These are phyloP conservation scores for Alsophila aescularia DNA, from an alignment of 2,888 invertebrate genomes.

Conservation along the genomic window DNA sequence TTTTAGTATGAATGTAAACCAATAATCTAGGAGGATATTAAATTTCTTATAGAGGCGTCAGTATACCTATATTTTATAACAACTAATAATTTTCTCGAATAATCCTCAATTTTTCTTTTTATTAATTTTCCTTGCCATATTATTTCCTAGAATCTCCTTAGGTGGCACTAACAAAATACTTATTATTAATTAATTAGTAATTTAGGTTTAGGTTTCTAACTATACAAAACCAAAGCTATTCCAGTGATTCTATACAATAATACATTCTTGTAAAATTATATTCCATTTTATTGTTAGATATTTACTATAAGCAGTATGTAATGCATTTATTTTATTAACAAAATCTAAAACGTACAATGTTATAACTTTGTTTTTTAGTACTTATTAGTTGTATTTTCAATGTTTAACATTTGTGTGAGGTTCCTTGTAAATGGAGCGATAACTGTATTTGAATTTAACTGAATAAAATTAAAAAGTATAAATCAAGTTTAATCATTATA, in stretches of 20 bases:
- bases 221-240: slow-evolving; percentile 56
- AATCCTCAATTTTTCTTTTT: slow-evolving; percentile 19
- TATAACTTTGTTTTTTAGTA: slow-evolving; percentile 1
- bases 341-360: not conserved
- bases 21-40: not conserved
- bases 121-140: slow-evolving; percentile 36
- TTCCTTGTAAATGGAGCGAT: not conserved
- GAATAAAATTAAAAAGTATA: too few species aligned
- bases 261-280: slow-evolving; percentile 26
- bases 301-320: slow-evolving; percentile 3
- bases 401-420: not conserved
- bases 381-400: slow-evolving; percentile 3
- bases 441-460: not conserved
- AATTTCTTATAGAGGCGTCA: not conserved
- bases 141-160: slow-evolving; percentile 38
- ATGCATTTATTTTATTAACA: slow-evolving; percentile 23
- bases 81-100: slow-evolving; percentile 7
- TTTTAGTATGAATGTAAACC: slow-evolving; percentile 3
- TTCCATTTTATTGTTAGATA: slow-evolving; percentile 18
- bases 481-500: too few species aligned
- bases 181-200: slow-evolving; percentile 24
- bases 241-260: slow-evolving; percentile 31
- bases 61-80: slow-evolving; percentile 3
- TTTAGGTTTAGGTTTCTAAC: slow-evolving; percentile 40
- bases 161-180: slow-evolving; percentile 39